Evolutionary conservation across 1,140 invertebrate species (phyloP), one percentile per base, ranked within the genome.

Genomic region (Pseudobourletiella spinata): DNA sequence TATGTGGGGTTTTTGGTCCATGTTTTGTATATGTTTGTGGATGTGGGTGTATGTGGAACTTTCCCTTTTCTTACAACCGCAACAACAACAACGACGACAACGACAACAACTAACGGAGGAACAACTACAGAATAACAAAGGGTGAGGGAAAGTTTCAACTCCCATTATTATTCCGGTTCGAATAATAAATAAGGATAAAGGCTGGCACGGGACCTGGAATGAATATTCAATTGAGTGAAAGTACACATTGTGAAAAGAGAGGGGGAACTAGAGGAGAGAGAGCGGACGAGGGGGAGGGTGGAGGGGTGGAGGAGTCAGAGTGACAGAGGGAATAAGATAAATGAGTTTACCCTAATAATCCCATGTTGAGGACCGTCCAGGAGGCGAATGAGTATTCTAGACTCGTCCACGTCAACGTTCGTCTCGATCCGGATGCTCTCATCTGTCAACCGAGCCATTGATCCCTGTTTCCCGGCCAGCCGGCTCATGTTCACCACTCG

Each of bases 371-470:
- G 68, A 25, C 57, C 57, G 16, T 32, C 63, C 42, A 65, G 50
- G 55, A 67, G 52, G 22, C 65, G 59, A 54, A 70, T 67, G 46
- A 63, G 51, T 58, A 70, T 67, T n/a, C 55, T 44, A 24, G 54
- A 44, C 29, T 63, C 56, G 65, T 70, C 65, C 62, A 70, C 63
- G 44, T 70, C 65, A 25, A 70, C 39, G 50, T 70, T 70, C 24
- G 68, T 70, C 55, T 65, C 62, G 30, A 70, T 52, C 26, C 60
- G 65, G 35, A 70, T 62, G 59, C 65, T 67, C 46, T 70, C 63
- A 43, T 63, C 65, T 54, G 63, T 63, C 32, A 70, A 59, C 35
- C 61, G 43, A 29, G 56, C 60, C 35, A 63, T 65, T 54, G 68
- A 67, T 65, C 68, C 68, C 48, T 48, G 60, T 46, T 67, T 65